Evolutionary conservation across 2,888 invertebrate genomes (phyloP).

Genomic region (Melanotus villosus): DNA sequence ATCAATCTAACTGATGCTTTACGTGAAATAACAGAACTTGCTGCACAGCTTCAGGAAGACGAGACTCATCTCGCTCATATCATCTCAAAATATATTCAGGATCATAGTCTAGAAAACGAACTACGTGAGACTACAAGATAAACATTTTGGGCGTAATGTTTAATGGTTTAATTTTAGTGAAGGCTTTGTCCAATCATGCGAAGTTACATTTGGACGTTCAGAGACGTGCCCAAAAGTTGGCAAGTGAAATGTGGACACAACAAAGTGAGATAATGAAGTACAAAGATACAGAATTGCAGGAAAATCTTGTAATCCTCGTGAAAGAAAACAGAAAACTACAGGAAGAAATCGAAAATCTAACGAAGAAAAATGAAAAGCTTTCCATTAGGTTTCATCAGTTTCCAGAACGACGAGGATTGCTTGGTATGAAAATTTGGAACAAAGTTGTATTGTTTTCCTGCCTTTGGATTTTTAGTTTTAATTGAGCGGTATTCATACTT

Average conservation of each 20-base stretch:
- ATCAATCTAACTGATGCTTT: slow-evolving; percentile 22
- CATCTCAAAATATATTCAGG: slow-evolving; percentile 56
- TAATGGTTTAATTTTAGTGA: slow-evolving; percentile 52
- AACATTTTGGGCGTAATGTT: neutral
- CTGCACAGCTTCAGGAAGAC: slow-evolving; percentile 53
- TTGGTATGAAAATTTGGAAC: neutral
- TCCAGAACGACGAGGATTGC: neutral
- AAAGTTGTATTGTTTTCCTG: neutral
- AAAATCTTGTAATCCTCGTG: slow-evolving; percentile 56
- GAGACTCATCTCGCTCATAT: slow-evolving; percentile 56
- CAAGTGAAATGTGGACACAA: slow-evolving; percentile 61
- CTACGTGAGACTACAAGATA: slow-evolving; percentile 53
- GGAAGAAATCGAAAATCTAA: slow-evolving; percentile 59
- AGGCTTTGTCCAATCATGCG: slow-evolving; percentile 55
- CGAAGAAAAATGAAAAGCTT: slow-evolving; percentile 59
- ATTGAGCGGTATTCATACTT: neutral
- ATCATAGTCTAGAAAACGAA: slow-evolving; percentile 56
- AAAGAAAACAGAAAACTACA: slow-evolving; percentile 62
- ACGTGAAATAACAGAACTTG: slow-evolving; percentile 51
- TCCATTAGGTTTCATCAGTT: slow-evolving; percentile 13
- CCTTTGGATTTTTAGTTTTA: neutral
- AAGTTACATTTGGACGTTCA: slow-evolving; percentile 59
- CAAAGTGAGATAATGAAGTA: slow-evolving; percentile 58
- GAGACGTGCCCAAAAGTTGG: slow-evolving; percentile 55
- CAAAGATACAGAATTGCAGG: slow-evolving; percentile 58